Percentiles rank a stretch among this genome's conserved stretches.
Conservation (phyloP, 2,888 invertebrate genomes). For the Euplagia quadripunctaria region DNA sequence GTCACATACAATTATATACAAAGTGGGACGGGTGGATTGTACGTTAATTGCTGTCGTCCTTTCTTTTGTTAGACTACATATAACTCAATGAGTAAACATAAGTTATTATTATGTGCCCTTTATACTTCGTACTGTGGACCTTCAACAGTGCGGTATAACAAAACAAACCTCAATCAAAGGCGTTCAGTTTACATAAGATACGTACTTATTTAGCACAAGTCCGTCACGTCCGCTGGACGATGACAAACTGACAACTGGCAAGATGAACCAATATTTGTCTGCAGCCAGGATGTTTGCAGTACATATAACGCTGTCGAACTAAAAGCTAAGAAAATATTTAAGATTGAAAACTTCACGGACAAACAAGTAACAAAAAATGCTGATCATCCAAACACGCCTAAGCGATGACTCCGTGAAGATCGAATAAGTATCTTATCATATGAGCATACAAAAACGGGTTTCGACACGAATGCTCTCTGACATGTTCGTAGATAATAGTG, state of each 20-base stretch:
- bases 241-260: conserved; percentile 63
- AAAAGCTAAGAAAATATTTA: conserved; percentile 81
- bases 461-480: conserved; percentile 56
- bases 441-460: conserved; percentile 62
- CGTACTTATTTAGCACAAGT: conserved; percentile 75
- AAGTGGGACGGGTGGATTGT: conserved; percentile 27
- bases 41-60: conserved; percentile 33
- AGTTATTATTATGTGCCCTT: background rate
- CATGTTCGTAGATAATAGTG: conserved; percentile 51
- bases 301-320: conserved; percentile 73
- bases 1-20: conserved; percentile 35
- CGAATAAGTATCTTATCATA: conserved; percentile 68
- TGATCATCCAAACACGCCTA: conserved; percentile 53
- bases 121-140: background rate
- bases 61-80: conserved; percentile 21
- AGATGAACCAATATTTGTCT: conserved; percentile 78
- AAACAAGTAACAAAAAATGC: conserved; percentile 66
- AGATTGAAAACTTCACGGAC: conserved; percentile 65
- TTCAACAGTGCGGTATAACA: background rate
- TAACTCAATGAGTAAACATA: background rate
- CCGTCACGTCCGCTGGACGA: conserved; percentile 69
- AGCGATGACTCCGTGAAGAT: conserved; percentile 43
- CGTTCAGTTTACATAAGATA: conserved; percentile 61
- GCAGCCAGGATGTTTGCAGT: conserved; percentile 82
- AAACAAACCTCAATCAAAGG: conserved; percentile 25